Percentiles rank a stretch among this genome's conserved stretches.
Evolutionary conservation across 2,797 vertebrate genomes (phyloP).

Genomic region (Spinibarbus caldwelli): DNA sequence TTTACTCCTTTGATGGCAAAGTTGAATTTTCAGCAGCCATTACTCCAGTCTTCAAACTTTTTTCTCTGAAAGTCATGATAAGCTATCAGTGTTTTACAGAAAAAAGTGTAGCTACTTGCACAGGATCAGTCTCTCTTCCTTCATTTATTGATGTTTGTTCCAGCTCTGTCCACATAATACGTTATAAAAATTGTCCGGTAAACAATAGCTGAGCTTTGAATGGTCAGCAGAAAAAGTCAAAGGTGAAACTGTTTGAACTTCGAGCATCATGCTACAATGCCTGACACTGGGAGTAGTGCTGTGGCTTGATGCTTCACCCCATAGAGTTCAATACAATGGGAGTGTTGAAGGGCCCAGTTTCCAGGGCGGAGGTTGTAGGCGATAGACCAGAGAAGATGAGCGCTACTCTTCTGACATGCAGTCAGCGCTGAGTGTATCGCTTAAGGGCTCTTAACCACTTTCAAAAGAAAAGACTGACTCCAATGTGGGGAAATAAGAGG

Average conservation of each 20-base stretch:
- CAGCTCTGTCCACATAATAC: not conserved
- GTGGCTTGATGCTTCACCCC: not conserved
- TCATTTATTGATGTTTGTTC: not conserved
- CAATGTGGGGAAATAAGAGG: slow-evolving; percentile 11
- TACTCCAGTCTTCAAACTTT: not conserved
- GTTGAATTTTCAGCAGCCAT: not conserved
- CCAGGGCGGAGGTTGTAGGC: slow-evolving; percentile 32
- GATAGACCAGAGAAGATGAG: slow-evolving; percentile 19
- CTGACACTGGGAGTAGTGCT: not conserved
- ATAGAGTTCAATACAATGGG: not conserved
- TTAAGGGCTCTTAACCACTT: slow-evolving; percentile 45
- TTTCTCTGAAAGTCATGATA: not conserved
- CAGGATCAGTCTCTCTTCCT: not conserved
- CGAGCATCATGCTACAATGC: not conserved
- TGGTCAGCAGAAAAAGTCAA: not conserved
- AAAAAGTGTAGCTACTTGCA: not conserved
- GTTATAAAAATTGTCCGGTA: not conserved
- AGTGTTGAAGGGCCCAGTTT: slow-evolving; percentile 6
- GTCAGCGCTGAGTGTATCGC: slow-evolving; percentile 33
- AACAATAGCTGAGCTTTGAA: not conserved
- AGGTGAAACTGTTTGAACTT: not conserved
- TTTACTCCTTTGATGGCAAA: not conserved
- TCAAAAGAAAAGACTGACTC: slow-evolving; percentile 34
- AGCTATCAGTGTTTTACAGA: not conserved
- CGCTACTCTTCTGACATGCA: slow-evolving; percentile 11